Conservation (phyloP, 2,888 invertebrate species). For the Pecten maximus region DNA sequence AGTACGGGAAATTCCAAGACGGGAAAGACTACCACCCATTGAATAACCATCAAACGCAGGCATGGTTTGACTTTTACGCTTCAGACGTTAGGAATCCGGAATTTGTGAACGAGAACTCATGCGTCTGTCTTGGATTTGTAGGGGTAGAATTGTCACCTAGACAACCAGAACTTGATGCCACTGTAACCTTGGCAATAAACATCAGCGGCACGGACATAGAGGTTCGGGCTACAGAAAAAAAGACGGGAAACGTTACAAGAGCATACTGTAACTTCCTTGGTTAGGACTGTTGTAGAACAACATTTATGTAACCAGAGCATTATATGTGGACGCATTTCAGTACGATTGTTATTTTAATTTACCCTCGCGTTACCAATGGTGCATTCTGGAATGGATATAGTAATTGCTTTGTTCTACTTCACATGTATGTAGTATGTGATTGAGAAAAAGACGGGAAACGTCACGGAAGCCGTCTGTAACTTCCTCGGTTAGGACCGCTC, state of each 20-base stretch:
- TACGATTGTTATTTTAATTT: no score
- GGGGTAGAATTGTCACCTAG: background rate
- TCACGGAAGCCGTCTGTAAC: no score
- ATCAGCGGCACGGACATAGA: slow-evolving; percentile 44
- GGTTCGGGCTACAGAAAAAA: slow-evolving; percentile 38
- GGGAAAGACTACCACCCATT: background rate
- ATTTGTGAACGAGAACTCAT: background rate
- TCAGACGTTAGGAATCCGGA: background rate
- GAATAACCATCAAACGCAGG: background rate
- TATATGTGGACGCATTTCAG: no score
- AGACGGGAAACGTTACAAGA: slow-evolving; percentile 26
- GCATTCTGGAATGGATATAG: no score
- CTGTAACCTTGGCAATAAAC: background rate
- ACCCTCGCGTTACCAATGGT: no score
- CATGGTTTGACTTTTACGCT: background rate
- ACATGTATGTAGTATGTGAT: no score
- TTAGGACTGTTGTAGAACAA: no score
- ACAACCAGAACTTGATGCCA: background rate
- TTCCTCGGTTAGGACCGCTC: no score
- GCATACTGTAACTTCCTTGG: slow-evolving; percentile 36
- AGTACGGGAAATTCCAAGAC: background rate
- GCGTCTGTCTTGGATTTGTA: background rate
- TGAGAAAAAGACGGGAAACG: no score
- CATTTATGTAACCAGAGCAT: no score
- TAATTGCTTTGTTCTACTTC: no score